Evolutionary conservation across 2,113 vertebrate genomes (phyloP).

Genomic region (Cairina moschata): DNA sequence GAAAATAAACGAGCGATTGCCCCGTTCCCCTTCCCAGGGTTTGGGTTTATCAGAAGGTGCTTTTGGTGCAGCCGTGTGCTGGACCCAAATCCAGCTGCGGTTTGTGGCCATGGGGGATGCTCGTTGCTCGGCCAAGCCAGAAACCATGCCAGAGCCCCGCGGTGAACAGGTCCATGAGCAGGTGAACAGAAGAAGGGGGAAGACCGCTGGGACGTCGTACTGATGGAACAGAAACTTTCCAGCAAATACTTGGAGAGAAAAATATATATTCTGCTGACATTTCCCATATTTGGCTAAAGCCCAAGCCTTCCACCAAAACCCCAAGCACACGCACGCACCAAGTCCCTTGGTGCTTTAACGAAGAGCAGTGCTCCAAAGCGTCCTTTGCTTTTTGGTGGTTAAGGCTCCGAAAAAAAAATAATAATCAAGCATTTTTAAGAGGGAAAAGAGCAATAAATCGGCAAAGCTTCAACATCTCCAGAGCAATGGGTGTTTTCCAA

Average conservation of each 20-base stretch:
- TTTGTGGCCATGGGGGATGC: neutral
- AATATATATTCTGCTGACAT: neutral
- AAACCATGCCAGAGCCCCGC: accelerated
- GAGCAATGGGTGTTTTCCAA: neutral
- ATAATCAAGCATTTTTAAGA: neutral
- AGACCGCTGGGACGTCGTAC: neutral
- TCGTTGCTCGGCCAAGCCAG: neutral
- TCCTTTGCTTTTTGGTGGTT: neutral
- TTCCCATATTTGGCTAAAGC: neutral
- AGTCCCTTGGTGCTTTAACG: neutral
- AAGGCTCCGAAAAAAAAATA: too few species aligned
- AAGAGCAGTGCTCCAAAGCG: neutral
- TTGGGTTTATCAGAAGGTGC: neutral
- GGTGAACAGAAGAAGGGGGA: neutral
- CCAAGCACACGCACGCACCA: accelerated
- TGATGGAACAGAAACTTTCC: neutral
- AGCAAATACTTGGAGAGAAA: neutral
- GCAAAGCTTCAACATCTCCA: neutral
- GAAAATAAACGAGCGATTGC: neutral
- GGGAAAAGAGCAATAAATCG: neutral
- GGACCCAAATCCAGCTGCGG: too few species aligned
- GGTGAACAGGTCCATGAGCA: neutral
- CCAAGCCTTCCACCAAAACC: neutral
- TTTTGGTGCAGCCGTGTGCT: neutral
- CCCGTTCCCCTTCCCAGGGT: neutral